Evolutionary conservation across 2,797 vertebrate species (phyloP), one percentile per base, ranked within the genome.

Genomic region (Alectoris magna): DNA sequence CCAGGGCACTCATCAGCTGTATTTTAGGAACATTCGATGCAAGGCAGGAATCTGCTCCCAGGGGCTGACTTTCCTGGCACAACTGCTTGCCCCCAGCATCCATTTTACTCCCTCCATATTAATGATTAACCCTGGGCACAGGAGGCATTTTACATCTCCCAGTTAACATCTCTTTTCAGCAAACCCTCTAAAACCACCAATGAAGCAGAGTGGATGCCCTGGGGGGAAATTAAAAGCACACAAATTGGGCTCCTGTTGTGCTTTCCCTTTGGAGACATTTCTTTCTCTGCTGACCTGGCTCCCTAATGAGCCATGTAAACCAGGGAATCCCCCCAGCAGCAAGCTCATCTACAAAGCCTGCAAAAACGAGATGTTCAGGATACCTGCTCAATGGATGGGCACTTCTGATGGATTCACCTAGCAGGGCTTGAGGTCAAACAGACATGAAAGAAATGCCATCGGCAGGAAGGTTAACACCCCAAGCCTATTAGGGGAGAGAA

Each of bases 21-120:
- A 72, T 75, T 92, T 95, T 44, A 82, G 62, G 77, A 88, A 82
- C 62, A 41, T 39, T 66, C 0, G 0, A 60, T 59, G 49, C 41
- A 76, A 88, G 49, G 27, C 74, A 87, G 49, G 71, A 92, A 92
- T 92, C 75, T 77, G 26, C 15, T 93, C 62, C 48, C 71, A 92
- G 36, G 39, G 24, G 14, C 41, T 93, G 27, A 9, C 8, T 81
- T 48, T 78, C 60, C 51, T 82, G 79, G 48, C 41, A 68, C 74
- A 87, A 62, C 60, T 76, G 27, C 71, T 68, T 73, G 22, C 48
- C 71, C 76, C 16, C 17, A 70, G 15, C 55, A 87, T 49, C 46
- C 71, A 79, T 94, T 93, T 88, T 88, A 26, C 70, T 79, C 48
- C 48, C 31, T 80, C 60, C 21, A 2, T 39, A 93, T 82, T 82